Evolutionary conservation across 2,113 vertebrate genomes (phyloP).

Genomic region (Arothron firmamentum): DNA sequence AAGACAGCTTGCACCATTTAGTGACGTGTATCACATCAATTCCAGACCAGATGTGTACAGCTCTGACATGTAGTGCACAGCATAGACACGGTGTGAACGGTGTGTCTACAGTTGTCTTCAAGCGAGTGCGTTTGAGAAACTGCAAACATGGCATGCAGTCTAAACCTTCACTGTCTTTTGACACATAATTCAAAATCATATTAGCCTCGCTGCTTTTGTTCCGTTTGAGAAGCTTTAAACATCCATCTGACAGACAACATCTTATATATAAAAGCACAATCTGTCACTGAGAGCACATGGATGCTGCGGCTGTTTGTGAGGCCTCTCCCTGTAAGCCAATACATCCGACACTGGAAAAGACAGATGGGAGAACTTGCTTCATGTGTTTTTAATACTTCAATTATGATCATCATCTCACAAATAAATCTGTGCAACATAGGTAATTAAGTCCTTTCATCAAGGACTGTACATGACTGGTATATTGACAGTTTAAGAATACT

Average conservation of each 20-base stretch:
- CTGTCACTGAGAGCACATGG: constrained; percentile 31
- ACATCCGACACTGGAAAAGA: constrained; percentile 27
- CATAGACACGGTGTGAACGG: no score
- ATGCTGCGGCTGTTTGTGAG: no score
- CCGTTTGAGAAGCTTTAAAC: constrained; percentile 39
- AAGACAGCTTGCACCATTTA: no score
- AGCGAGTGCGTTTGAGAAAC: constrained; percentile 7
- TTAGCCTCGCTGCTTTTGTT: constrained; percentile 27
- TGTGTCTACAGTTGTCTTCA: no score
- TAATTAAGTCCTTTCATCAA: neutral
- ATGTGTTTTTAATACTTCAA: neutral
- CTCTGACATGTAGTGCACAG: no score
- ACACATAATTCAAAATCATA: constrained; percentile 35
- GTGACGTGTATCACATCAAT: no score
- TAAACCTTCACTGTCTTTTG: constrained; percentile 26
- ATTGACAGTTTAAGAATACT: neutral
- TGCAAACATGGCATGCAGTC: constrained; percentile 3
- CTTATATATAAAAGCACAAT: constrained; percentile 24
- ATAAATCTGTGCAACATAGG: neutral
- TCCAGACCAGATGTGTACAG: no score
- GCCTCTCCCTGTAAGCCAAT: neutral
- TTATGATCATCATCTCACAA: neutral
- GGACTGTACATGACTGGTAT: neutral
- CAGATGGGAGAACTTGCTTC: constrained; percentile 12
- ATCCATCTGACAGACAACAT: constrained; percentile 33